These are phyloP conservation scores for Morpho deidamia DNA, from an alignment of 2,888 invertebrate species.

Conservation along the genomic window DNA sequence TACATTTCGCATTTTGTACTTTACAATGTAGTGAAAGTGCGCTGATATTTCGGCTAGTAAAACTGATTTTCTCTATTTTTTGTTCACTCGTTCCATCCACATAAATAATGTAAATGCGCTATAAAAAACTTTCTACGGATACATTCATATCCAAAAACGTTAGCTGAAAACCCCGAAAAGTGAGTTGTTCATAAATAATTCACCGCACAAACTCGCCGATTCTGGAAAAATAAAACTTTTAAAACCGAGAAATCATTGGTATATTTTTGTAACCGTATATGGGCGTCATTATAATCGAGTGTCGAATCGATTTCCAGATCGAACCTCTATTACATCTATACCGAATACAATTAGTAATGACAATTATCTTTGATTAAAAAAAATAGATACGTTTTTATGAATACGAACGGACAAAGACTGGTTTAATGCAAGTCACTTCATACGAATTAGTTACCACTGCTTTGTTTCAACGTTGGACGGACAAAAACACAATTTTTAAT, in stretches of 20 bases:
- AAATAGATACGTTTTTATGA: conserved; percentile 54
- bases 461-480: conserved; percentile 7
- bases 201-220: conserved; percentile 29
- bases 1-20: no score
- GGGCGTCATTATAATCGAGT: conserved; percentile 41
- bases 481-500: conserved; percentile 11
- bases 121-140: conserved; percentile 68
- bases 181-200: conserved; percentile 73
- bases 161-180: conserved; percentile 51
- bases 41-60: no score
- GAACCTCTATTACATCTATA: conserved; percentile 30
- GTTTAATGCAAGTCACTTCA: conserved; percentile 69
- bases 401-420: conserved; percentile 56
- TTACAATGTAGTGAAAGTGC: no score
- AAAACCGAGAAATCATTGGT: neutral
- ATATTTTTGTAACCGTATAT: conserved; percentile 33
- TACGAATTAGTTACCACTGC: conserved; percentile 8
- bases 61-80: neutral
- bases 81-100: conserved; percentile 10
- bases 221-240: conserved; percentile 20
- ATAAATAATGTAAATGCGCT: conserved; percentile 66
- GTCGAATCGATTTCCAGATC: conserved; percentile 40
- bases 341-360: conserved; percentile 56
- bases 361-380: conserved; percentile 59
- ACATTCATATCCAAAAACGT: conserved; percentile 66